Evolutionary conservation across 2,797 vertebrate species (phyloP).

Genomic region (Falco columbarius): DNA sequence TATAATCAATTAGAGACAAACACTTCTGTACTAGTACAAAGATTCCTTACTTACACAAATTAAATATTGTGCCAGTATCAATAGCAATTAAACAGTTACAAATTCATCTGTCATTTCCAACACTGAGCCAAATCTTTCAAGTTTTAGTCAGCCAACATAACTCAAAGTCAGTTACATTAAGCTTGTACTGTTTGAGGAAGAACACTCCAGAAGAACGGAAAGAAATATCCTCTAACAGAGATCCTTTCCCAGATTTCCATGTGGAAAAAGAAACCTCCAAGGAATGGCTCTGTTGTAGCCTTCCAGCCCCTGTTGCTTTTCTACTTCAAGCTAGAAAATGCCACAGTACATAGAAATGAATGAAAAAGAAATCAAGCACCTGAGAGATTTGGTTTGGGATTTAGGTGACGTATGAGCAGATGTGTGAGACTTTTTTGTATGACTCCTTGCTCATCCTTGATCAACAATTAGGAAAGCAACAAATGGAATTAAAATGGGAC

Average conservation of each 20-base stretch:
- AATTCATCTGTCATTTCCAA: background rate
- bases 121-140: background rate
- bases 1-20: background rate
- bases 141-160: background rate
- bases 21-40: background rate
- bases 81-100: background rate
- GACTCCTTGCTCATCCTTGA: conserved; percentile 4
- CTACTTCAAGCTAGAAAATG: background rate
- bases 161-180: background rate
- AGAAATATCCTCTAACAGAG: background rate
- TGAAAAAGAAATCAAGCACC: conserved; percentile 21
- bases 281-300: background rate
- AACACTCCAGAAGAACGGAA: background rate
- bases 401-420: background rate
- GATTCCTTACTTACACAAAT: background rate
- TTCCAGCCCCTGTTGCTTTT: conserved; percentile 1
- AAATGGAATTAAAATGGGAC: background rate
- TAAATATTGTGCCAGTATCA: background rate
- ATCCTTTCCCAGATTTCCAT: background rate
- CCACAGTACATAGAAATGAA: background rate
- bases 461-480: conserved; percentile 2
- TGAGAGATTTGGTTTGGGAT: background rate
- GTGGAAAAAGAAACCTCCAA: background rate
- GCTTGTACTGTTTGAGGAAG: background rate
- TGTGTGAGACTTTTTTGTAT: background rate